A percentile compares a stretch with the other conserved stretches of the same genome.
These are phyloP conservation scores for Pholis gunnellus DNA, from an alignment of 2,113 vertebrate species.

Conservation along the genomic window DNA sequence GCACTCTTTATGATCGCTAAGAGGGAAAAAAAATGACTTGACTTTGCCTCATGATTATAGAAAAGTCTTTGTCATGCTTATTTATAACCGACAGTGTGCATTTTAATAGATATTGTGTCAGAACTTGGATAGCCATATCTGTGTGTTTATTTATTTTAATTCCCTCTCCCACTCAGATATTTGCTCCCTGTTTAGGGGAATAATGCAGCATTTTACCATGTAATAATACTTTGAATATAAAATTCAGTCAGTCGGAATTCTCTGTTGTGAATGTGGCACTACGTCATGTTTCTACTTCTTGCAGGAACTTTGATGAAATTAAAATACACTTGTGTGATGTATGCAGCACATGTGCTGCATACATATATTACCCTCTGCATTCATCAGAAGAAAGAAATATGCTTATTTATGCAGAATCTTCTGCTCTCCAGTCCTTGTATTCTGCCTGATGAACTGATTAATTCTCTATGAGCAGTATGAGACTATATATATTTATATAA, in stretches of 20 bases:
- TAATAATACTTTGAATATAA: not conserved
- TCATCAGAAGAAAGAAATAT: conserved; percentile 20
- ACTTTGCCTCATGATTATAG: conserved; percentile 40
- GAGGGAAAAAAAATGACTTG: conserved; percentile 22
- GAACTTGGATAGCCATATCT: no score
- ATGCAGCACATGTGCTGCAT: conserved; percentile 34
- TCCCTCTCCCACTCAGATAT: not conserved
- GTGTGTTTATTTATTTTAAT: no score
- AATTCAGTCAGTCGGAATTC: conserved; percentile 11
- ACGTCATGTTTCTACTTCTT: conserved; percentile 35
- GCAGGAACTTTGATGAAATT: conserved; percentile 45
- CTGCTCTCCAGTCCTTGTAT: conserved; percentile 57
- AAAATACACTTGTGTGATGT: conserved; percentile 29
- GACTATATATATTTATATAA: conserved; percentile 3
- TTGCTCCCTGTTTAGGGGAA: not conserved
- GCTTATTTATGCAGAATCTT: conserved; percentile 58
- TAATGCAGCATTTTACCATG: not conserved
- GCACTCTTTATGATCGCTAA: not conserved
- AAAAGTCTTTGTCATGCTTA: no score
- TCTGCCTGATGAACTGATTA: conserved; percentile 70
- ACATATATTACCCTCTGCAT: conserved; percentile 40
- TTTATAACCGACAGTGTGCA: no score
- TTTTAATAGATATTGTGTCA: no score
- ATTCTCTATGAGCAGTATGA: conserved; percentile 44
- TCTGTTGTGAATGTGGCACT: not conserved